phyloP scores from a whole-genome alignment of 2,888 invertebrate species.

The Andrena fulva region DNA sequence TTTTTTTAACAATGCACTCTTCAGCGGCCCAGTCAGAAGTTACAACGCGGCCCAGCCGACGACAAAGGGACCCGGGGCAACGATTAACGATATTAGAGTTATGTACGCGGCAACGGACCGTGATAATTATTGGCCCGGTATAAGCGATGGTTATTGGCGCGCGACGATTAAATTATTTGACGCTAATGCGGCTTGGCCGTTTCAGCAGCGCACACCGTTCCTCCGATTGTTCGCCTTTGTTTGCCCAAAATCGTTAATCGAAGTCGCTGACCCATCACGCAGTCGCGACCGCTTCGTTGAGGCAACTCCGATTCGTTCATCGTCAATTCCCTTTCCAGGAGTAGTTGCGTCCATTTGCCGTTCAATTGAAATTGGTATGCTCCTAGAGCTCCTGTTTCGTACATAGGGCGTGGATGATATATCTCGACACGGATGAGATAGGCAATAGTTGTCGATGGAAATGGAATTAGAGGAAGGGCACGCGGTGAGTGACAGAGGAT shows the following conservation, averaged over 20 bases:
- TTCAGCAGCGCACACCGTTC: constrained; percentile 7
- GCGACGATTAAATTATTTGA: constrained; percentile 59
- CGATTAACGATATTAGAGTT: constrained; percentile 61
- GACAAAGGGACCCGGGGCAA: constrained; percentile 24
- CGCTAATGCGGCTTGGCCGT: constrained; percentile 46
- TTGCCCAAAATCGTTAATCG: no score
- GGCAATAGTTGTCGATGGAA: no score
- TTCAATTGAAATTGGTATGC: no score
- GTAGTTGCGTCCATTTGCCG: no score
- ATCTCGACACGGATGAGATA: no score
- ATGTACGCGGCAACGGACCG: constrained; percentile 41
- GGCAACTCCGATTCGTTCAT: constrained; percentile 1
- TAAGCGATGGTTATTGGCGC: constrained; percentile 59
- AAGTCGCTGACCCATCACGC: background rate
- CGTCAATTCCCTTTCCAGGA: background rate
- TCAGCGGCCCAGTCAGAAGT: background rate
- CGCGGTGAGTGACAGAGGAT: no score
- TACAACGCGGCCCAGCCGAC: background rate
- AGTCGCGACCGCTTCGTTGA: background rate
- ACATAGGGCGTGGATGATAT: no score
- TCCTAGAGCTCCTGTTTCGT: no score
- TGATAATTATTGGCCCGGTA: constrained; percentile 59
- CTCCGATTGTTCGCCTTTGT: background rate
- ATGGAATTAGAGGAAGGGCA: no score
- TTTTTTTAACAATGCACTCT: constrained; percentile 42